phyloP scores from a whole-genome alignment of 2,797 vertebrate species.

The Arnoldichthys spilopterus region DNA sequence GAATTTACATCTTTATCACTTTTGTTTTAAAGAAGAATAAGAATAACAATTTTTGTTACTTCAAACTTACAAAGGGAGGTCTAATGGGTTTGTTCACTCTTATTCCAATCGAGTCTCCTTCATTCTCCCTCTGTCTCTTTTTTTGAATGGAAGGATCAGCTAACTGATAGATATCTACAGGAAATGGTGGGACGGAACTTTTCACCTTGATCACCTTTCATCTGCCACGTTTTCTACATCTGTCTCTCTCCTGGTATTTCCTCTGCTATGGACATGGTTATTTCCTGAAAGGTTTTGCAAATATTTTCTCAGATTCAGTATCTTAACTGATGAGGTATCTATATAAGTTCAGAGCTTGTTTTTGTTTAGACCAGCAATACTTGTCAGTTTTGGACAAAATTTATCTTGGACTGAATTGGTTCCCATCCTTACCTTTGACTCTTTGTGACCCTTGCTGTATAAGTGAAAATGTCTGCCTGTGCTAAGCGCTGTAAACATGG shows the following conservation, averaged over 20 bases:
- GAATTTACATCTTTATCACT: constrained; percentile 49
- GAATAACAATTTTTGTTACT: no score
- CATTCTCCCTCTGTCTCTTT: neutral
- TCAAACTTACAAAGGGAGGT: constrained; percentile 48
- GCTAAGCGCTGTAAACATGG: constrained; percentile 89
- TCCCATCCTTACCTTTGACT: constrained; percentile 25
- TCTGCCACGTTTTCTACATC: neutral
- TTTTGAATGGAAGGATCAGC: neutral
- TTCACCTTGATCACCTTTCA: constrained; percentile 16
- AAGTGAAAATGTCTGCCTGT: constrained; percentile 84
- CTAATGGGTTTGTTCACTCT: neutral
- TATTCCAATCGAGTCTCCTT: constrained; percentile 8
- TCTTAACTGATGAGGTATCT: neutral
- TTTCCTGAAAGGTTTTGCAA: neutral
- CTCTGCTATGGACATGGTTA: neutral
- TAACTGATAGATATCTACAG: neutral
- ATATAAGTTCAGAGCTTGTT: neutral
- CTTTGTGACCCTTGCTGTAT: constrained; percentile 24
- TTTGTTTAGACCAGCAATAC: neutral
- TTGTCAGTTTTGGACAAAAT: neutral
- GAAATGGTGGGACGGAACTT: constrained; percentile 8
- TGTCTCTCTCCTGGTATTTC: no score
- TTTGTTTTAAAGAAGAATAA: constrained; percentile 41
- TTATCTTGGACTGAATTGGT: neutral
- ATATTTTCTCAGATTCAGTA: neutral